Evolutionary conservation across 2,797 vertebrate species (phyloP), one percentile per base, ranked within the genome.

Genomic region (Odontamblyopus rebecca): DNA sequence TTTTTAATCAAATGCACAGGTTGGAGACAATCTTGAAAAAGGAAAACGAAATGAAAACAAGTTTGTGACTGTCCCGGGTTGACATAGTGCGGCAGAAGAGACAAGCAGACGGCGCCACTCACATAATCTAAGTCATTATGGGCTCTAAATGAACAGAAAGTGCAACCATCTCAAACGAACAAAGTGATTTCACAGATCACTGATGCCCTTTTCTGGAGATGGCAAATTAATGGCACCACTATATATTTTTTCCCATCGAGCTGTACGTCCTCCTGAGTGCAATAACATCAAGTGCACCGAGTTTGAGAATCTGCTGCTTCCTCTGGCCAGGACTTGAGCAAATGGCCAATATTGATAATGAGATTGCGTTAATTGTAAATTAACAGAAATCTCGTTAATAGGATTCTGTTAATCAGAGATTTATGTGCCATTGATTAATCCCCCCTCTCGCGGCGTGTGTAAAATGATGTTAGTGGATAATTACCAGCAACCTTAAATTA

Each of bases 171-270:
- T 94, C 91, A 87, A 89, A 93, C 89, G 93, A 93, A 94, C 93
- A 94, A 94, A 94, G 92, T 94, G 93, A 94, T 95, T 95, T 94
- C 92, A 93, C 94, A 95, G 93, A 92, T 93, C 93, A 88, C 89
- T 94, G 93, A 90, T 92, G 91, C 92, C 91, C 92, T 94, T 93
- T 94, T 92, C 89, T 89, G 84, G 89, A 89, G 91, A 94, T 93
- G 91, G 93, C 90, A 93, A 94, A 93, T 94, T 91, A 94, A 94
- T 93, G 92, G 88, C 82, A 73, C 81, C 76, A 76, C 92, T 91
- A 91, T 92, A 89, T 92, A 84, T 89, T 70, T 86, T 82, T 89
- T 80, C 78, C 84, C 44, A 70, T 65, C 78, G 81, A 83, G 77
- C 85, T 62, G 85, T 77, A 83, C 91, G 88, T 88, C 89, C 88